A percentile compares a stretch with the other conserved stretches of the same genome.
phyloP scores from a whole-genome alignment of 2,797 vertebrate genomes.

The Melopsittacus undulatus region DNA sequence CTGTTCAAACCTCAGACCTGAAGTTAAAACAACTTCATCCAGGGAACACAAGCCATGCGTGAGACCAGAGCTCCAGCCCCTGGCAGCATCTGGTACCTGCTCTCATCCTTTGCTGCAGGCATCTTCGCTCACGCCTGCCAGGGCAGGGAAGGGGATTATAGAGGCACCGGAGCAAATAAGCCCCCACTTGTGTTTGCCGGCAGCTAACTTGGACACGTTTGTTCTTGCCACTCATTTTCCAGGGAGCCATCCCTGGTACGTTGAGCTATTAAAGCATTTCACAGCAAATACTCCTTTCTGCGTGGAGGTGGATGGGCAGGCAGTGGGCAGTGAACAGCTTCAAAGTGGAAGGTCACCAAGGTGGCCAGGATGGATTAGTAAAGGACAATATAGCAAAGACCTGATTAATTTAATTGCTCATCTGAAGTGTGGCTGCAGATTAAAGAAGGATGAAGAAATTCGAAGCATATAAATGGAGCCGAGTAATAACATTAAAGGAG shows the following conservation, averaged over 20 bases:
- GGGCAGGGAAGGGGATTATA: background rate
- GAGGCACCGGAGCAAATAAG: background rate
- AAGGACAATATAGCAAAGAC: constrained; percentile 35
- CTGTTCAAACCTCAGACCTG: background rate
- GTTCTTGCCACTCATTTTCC: background rate
- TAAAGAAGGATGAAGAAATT: constrained; percentile 53
- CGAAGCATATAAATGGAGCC: constrained; percentile 48
- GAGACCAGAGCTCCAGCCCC: constrained; percentile 53
- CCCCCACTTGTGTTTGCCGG: background rate
- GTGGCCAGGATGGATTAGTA: constrained; percentile 12
- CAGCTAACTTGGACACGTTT: background rate
- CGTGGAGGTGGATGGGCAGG: background rate
- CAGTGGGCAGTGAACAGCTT: background rate
- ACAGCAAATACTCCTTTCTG: background rate
- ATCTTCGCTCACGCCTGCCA: rapidly evolving
- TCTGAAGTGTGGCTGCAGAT: constrained; percentile 31
- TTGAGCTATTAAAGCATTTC: background rate
- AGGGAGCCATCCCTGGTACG: background rate
- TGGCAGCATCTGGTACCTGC: constrained; percentile 52
- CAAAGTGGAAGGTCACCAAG: constrained; percentile 50
- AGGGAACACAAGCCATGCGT: background rate
- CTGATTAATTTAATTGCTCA: constrained; percentile 67
- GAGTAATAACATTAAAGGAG: constrained; percentile 31
- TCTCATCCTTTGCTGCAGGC: background rate
- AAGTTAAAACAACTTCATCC: background rate